A percentile compares a stretch with the other conserved stretches of the same genome.
phyloP scores from a whole-genome alignment of 2,888 invertebrate genomes.

The Chymomyza amoena region DNA sequence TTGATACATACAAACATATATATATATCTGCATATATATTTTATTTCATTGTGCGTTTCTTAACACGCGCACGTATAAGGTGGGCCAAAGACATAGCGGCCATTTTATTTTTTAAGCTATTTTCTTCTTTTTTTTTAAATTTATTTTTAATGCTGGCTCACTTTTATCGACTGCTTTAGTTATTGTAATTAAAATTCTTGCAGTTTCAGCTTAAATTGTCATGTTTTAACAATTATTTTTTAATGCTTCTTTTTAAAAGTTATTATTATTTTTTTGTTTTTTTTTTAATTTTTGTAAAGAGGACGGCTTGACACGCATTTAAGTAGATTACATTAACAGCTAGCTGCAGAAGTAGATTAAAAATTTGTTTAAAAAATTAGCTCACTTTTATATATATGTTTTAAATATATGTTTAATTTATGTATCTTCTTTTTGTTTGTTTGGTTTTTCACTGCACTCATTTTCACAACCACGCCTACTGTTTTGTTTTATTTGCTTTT shows the following conservation, averaged over 20 bases:
- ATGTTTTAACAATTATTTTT: neutral
- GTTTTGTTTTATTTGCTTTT: neutral
- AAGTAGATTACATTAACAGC: slow-evolving; percentile 41
- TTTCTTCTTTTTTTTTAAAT: slow-evolving; percentile 9
- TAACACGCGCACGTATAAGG: slow-evolving; percentile 58
- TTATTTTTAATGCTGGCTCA: slow-evolving; percentile 6
- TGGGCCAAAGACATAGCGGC: slow-evolving; percentile 52
- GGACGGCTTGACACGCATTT: slow-evolving; percentile 68
- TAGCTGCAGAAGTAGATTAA: slow-evolving; percentile 27
- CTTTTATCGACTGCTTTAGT: slow-evolving; percentile 15
- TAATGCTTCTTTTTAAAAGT: no score
- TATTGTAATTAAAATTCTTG: slow-evolving; percentile 25
- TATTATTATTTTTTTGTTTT: slow-evolving; percentile 9
- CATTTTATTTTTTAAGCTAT: slow-evolving; percentile 32
- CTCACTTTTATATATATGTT: neutral
- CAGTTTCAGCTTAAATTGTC: neutral
- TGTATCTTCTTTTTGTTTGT: neutral
- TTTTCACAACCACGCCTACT: neutral
- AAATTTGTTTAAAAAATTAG: slow-evolving; percentile 6
- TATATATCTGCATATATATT: no score
- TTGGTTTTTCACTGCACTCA: neutral
- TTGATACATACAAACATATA: neutral
- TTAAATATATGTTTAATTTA: slow-evolving; percentile 1
- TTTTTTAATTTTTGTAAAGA: slow-evolving; percentile 60
- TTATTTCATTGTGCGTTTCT: neutral